phyloP scores from a whole-genome alignment of 2,888 invertebrate genomes.

The Laspeyria flexula region DNA sequence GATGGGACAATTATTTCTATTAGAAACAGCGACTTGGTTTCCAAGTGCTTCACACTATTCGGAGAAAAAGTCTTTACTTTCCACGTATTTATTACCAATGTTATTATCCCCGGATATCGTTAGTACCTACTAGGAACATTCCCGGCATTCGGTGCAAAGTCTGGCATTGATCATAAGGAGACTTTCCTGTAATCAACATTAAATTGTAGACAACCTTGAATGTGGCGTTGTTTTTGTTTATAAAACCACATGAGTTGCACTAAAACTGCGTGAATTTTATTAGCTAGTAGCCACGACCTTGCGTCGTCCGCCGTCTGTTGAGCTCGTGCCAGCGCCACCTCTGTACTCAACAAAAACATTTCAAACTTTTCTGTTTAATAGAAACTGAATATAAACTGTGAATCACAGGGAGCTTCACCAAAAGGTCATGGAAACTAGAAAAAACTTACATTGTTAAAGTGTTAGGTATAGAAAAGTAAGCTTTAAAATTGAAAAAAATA shows the following conservation, averaged over 20 bases:
- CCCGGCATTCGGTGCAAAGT: conserved; percentile 32
- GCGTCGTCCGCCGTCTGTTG: conserved; percentile 52
- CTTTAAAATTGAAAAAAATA: too few relatives aligned
- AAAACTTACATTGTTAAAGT: too few relatives aligned
- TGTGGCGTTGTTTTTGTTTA: conserved; percentile 44
- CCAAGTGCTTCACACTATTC: not conserved
- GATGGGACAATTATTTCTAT: too few relatives aligned
- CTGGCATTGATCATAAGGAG: conserved; percentile 8
- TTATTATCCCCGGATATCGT: not conserved
- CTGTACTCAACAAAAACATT: conserved; percentile 37
- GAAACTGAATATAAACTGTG: too few relatives aligned
- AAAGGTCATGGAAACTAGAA: too few relatives aligned
- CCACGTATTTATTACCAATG: not conserved
- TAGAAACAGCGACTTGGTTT: too few relatives aligned
- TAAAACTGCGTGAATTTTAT: conserved; percentile 44
- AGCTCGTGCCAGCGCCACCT: conserved; percentile 62
- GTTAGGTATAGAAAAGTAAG: too few relatives aligned
- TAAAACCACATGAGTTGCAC: conserved; percentile 32
- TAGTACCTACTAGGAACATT: conserved; percentile 18
- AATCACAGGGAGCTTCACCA: too few relatives aligned
- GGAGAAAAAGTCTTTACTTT: not conserved
- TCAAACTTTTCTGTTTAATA: not conserved
- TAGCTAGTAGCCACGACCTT: conserved; percentile 67
- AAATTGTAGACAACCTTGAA: conserved; percentile 46
- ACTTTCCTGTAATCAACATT: conserved; percentile 21